Conservation (phyloP, 1,140 invertebrate species). For the Philopotamus ludificatus region DNA sequence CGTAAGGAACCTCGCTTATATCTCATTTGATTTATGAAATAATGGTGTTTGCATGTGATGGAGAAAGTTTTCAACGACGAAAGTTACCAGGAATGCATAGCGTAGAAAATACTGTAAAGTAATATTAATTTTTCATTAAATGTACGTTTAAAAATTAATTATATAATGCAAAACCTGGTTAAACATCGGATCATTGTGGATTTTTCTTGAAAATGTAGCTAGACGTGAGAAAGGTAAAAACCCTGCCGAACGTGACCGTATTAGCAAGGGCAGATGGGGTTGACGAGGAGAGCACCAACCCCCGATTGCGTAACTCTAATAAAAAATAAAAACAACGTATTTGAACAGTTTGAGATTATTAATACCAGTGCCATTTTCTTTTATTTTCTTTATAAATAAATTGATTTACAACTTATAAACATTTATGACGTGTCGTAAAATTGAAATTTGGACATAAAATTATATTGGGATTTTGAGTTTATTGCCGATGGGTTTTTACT, state of each 20-base stretch:
- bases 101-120: too few species aligned
- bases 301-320: background rate
- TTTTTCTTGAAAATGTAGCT: too few species aligned
- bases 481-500: background rate
- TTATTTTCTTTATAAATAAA: too few species aligned
- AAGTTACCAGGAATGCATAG: too few species aligned
- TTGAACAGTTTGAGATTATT: background rate
- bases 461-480: background rate
- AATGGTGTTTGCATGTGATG: too few species aligned
- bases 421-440: background rate
- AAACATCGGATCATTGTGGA: too few species aligned
- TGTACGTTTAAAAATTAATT: too few species aligned
- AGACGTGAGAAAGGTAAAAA: conserved; percentile 18
- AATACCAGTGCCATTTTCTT: too few species aligned
- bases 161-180: too few species aligned
- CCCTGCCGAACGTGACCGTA: conserved; percentile 19
- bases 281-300: background rate
- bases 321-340: background rate
- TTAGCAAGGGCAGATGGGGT: conserved; percentile 7
- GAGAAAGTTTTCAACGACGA: too few species aligned
- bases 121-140: too few species aligned
- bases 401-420: background rate
- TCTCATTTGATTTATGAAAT: background rate
- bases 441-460: background rate
- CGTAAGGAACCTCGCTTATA: background rate